Evolutionary conservation across 1,140 invertebrate genomes (phyloP).

Genomic region (Lanistes nyassanus): DNA sequence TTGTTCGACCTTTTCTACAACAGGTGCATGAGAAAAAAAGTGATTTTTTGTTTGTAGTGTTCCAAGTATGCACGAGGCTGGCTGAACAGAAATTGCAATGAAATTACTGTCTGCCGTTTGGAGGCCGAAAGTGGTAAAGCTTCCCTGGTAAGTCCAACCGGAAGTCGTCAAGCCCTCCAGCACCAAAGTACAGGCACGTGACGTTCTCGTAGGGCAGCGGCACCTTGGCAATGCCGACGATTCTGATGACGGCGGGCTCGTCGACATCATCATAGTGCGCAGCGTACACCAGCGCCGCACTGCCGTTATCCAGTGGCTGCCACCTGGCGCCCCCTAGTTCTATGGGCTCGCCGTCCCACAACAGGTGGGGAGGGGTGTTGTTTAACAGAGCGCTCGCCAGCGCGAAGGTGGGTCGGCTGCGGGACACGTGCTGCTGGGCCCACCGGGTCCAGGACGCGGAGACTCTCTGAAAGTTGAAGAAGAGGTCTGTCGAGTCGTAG

Average conservation of each 20-base stretch:
- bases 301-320: constrained; percentile 5
- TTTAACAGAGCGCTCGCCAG: background rate
- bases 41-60: too few relatives aligned
- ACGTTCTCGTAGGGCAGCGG: constrained; percentile 13
- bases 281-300: constrained; percentile 4
- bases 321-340: background rate
- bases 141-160: background rate
- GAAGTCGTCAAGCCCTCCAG: background rate
- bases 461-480: too few relatives aligned
- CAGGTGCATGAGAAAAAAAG: too few relatives aligned
- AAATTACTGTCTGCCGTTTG: constrained; percentile 7
- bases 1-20: too few relatives aligned
- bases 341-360: too few relatives aligned
- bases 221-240: constrained; percentile 7
- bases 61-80: too few relatives aligned
- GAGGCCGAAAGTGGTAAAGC: constrained; percentile 4
- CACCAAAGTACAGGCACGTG: constrained; percentile 6
- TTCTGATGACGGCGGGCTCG: background rate
- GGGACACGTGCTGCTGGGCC: too few relatives aligned
- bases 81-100: background rate
- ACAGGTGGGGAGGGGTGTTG: too few relatives aligned
- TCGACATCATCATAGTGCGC: constrained; percentile 21
- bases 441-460: background rate
- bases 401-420: background rate
- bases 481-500: background rate